These are phyloP conservation scores for Brachirus orientalis DNA, from an alignment of 2,113 vertebrate species.

Conservation along the genomic window DNA sequence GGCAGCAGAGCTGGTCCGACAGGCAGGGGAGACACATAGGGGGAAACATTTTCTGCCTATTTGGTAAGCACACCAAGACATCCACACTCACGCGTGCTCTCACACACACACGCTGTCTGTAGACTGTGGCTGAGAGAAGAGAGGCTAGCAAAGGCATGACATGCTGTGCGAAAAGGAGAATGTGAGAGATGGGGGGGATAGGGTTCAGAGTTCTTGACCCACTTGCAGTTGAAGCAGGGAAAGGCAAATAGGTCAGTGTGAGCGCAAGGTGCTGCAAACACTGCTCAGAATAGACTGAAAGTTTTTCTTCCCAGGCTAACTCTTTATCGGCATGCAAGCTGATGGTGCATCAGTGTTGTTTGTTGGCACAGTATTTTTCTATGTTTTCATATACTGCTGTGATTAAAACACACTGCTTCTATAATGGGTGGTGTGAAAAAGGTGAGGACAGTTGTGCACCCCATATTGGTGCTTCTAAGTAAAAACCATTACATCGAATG, in stretches of 20 bases:
- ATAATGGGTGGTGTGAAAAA: slow-evolving; percentile 30
- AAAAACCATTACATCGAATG: slow-evolving; percentile 29
- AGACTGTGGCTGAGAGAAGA: slow-evolving; percentile 61
- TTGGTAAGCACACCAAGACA: slow-evolving; percentile 74
- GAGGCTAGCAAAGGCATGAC: slow-evolving; percentile 56
- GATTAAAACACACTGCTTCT: slow-evolving; percentile 37
- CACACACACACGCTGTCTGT: slow-evolving; percentile 51
- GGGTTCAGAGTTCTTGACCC: slow-evolving; percentile 82
- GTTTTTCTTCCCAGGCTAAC: slow-evolving; percentile 29
- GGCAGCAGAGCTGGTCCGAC: slow-evolving; percentile 76
- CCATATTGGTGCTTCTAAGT: slow-evolving; percentile 35
- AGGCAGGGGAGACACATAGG: slow-evolving; percentile 73
- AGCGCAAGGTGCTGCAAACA: slow-evolving; percentile 53
- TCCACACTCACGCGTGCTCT: slow-evolving; percentile 30
- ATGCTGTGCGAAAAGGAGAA: slow-evolving; percentile 51
- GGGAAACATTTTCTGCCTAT: slow-evolving; percentile 69
- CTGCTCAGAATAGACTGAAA: slow-evolving; percentile 37
- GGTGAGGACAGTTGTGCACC: slow-evolving; percentile 43
- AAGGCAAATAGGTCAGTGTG: slow-evolving; percentile 71
- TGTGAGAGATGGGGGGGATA: slow-evolving; percentile 55
- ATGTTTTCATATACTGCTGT: slow-evolving; percentile 10
- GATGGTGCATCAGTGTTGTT: slow-evolving; percentile 20
- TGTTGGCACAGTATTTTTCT: slow-evolving; percentile 13
- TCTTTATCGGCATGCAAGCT: slow-evolving; percentile 21
- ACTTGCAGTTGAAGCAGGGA: slow-evolving; percentile 76